These are phyloP conservation scores for Cossypha polioptera DNA, from an alignment of 2,797 vertebrate species.

Conservation along the genomic window DNA sequence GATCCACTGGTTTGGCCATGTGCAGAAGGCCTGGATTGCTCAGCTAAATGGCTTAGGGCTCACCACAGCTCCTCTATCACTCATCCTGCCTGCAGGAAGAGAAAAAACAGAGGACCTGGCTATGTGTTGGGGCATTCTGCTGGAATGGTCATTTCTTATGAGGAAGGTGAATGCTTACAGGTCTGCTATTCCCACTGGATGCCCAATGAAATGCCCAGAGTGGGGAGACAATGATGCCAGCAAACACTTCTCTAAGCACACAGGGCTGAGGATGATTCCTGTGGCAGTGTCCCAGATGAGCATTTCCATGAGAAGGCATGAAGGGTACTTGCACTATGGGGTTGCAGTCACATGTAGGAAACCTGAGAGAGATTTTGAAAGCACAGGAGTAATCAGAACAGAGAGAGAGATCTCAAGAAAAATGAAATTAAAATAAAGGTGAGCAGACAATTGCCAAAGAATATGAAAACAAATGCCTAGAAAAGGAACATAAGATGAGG, in stretches of 20 bases:
- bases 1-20: background rate
- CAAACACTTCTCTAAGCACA: background rate
- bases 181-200: background rate
- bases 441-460: background rate
- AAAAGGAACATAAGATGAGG: background rate
- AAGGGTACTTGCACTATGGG: background rate
- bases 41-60: background rate
- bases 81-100: background rate
- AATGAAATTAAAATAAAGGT: background rate
- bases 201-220: background rate
- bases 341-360: background rate
- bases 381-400: background rate
- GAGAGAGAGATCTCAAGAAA: background rate
- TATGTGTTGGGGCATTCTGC: background rate
- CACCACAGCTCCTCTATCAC: background rate
- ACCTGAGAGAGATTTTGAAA: background rate
- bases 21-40: background rate
- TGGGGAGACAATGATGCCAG: background rate
- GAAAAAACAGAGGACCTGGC: background rate
- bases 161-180: background rate
- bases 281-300: background rate
- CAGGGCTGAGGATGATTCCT: background rate
- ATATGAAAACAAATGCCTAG: background rate
- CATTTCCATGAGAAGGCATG: background rate
- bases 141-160: background rate